Conservation (phyloP, 1,140 invertebrate genomes). For the Drosophila sulfurigaster region DNA sequence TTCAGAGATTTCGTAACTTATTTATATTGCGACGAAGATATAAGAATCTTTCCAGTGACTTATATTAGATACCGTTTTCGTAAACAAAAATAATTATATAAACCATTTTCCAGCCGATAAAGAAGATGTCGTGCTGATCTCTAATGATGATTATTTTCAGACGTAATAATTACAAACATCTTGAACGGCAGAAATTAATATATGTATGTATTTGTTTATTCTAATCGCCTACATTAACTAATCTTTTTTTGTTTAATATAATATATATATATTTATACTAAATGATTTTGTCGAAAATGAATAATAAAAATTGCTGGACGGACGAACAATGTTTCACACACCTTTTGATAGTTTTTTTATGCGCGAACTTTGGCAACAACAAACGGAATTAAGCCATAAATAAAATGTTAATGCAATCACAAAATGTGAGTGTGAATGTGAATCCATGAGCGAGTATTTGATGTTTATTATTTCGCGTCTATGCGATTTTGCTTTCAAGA, state of each 20-base stretch:
- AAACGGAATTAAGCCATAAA: constrained; percentile 21
- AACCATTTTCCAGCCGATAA: no score
- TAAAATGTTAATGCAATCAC: constrained; percentile 12
- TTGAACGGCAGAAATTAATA: not conserved
- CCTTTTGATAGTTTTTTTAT: constrained; percentile 7
- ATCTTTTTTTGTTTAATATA: not conserved
- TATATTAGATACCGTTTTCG: no score
- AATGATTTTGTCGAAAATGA: not conserved
- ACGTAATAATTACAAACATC: not conserved
- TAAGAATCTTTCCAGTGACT: no score
- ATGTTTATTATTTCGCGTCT: not conserved
- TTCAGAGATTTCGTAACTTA: no score
- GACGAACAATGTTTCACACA: not conserved
- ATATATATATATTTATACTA: not conserved
- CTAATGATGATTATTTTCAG: not conserved
- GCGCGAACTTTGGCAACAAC: constrained; percentile 11
- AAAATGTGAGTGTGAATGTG: not conserved
- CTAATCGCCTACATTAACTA: not conserved
- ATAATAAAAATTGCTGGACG: not conserved
- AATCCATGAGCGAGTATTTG: constrained; percentile 1
- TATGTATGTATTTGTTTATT: not conserved
- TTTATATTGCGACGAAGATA: no score
- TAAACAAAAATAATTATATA: no score
- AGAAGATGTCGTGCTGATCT: no score
- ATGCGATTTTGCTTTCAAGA: constrained; percentile 15